Base-by-base conservation (phyloP, 2,888 invertebrate genomes). In the Athalia cordata region DNA sequence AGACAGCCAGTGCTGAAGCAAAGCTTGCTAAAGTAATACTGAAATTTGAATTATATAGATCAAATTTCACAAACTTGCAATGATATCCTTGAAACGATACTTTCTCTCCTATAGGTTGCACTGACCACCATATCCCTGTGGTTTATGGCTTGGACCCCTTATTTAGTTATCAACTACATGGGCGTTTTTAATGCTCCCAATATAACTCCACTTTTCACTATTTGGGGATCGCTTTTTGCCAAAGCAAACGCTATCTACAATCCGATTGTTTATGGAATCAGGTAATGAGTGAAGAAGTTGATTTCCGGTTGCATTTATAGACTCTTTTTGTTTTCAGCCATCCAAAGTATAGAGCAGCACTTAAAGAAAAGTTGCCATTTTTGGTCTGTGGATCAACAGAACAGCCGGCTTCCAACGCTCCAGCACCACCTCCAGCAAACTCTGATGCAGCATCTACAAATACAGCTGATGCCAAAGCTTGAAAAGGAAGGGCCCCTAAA, bases 221-320 rank as follows among this genome's bases (percentile, higher is more conserved):
- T 97, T 89, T 96, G 96, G 96, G 96, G 96, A 78, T 96, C 97
- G 43, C 93, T 97, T 81, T 97, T 97, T 88, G 97, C 97, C 80
- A 89, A 91, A 79, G 87, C 92, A 9, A 91, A 92, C 68, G 91
- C 92, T 29, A 90, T 90, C 79, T 92, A 92, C 85, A 92, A 92
- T 86, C 92, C 92, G 2, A 90, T 92, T 82, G 93, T 93, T 6
- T 93, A 93, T 84, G 93, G 92, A 61, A 90, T 93, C 81, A 93
- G 90, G 90, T 89, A 79, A 82, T 3, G 15, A 47, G 43, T 43
- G 61, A n/a, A 61, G 9, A 11, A 43, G 29, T 29, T 7, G 7
- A 55, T 9, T 43, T 29, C 43, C 29, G 3, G 11, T 1, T 13
- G n/a, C 11, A 49, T 55, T n/a, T 45, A 4, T 57, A 29, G 29